These are phyloP conservation scores for Megaceryle alcyon DNA, from an alignment of 2,797 vertebrate genomes.

Conservation along the genomic window DNA sequence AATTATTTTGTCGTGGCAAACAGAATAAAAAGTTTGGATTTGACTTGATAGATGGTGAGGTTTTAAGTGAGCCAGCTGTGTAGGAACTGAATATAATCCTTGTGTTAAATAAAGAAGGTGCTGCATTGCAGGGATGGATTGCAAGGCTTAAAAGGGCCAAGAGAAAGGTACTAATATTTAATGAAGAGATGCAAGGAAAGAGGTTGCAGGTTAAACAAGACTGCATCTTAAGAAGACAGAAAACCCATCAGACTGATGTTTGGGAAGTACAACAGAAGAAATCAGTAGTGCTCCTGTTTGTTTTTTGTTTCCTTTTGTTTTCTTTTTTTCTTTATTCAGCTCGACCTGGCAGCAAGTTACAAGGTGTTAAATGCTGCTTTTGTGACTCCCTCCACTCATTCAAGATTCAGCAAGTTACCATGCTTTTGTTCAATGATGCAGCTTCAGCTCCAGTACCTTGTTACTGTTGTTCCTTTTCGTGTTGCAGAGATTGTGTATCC, in stretches of 20 bases:
- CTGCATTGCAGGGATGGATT: not conserved
- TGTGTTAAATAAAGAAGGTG: not conserved
- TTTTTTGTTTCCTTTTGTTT: too few species aligned
- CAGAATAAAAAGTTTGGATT: not conserved
- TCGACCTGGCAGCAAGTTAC: not conserved
- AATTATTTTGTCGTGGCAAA: not conserved
- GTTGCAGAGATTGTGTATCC: not conserved
- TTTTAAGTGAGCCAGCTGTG: not conserved
- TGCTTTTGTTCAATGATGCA: not conserved
- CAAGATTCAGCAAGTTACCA: not conserved
- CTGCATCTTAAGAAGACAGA: not conserved
- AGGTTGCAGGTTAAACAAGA: not conserved
- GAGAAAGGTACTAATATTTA: not conserved
- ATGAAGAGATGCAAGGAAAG: not conserved
- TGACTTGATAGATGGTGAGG: not conserved
- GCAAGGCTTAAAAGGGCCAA: not conserved
- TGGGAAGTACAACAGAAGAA: not conserved
- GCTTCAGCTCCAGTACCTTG: not conserved
- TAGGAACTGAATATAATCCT: not conserved
- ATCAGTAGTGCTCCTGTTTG: accelerated
- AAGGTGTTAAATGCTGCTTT: not conserved
- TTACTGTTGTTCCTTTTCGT: not conserved
- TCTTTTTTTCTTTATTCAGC: too few species aligned
- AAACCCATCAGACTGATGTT: not conserved
- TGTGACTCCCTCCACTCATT: not conserved